Base-by-base conservation (phyloP, 1,140 invertebrate genomes). In the Belonocnema kinseyi region DNA sequence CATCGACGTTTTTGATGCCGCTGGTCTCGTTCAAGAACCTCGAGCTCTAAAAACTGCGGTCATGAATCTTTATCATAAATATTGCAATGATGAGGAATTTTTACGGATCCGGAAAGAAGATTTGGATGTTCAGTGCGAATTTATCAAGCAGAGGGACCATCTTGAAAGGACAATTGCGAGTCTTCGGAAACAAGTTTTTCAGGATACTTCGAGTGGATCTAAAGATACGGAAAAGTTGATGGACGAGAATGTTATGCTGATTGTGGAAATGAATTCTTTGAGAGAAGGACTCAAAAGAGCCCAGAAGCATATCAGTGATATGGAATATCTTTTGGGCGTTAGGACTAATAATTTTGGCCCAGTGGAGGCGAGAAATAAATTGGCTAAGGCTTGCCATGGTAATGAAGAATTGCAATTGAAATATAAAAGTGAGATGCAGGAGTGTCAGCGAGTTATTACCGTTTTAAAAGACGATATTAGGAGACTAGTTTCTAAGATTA, bases 11-110 rank as follows among this genome's bases (percentile, higher is more conserved):
- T 94, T 95, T 80, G 93, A 95, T 77, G 94, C 95, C 82, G 95
- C 95, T 7, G 94, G 93, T 0, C 93, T 95, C 40, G 94, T 97
- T 26, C 95, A 97, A 88, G 94, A 97, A 78, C 94, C 95, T 0
- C 93, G 93, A 19, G 94, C 94, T 72, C 89, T 98, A 2, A 97
- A 97, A 90, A 93, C 93, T n/a, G 93, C 93, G n/a, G 94, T 98
- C 2, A 95, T 94, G 88, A 88, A 93, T 16, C 90, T 97, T 78
- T 96, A 96, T 87, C 93, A 95, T 73, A 95, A 95, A 84, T 96
- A 97, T 84, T 95, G 95, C 58, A 93, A 93, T 19, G 93, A 94
- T 76, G 93, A 94, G 73, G 93, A 95, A 80, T 93, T 95, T 56
- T 91, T 94, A 52, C 92, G 93, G 6, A 93, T 91, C 58, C 93